phyloP scores from a whole-genome alignment of 2,113 vertebrate species.

The Heloderma charlesbogerti region DNA sequence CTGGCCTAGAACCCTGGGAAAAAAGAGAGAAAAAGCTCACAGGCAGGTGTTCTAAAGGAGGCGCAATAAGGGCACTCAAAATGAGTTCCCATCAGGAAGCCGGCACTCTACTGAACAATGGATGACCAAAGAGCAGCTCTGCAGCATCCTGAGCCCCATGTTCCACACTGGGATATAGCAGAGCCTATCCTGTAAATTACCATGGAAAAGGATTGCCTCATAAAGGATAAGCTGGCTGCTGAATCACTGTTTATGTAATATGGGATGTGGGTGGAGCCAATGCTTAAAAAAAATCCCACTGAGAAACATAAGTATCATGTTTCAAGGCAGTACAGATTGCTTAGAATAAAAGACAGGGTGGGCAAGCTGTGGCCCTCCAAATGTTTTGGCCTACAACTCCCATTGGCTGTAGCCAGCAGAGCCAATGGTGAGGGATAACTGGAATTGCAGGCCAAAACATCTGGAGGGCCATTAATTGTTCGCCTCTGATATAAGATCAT shows the following conservation, averaged over 20 bases:
- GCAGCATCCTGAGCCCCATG: background rate
- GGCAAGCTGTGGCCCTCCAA: too few species aligned
- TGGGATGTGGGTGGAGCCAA: background rate
- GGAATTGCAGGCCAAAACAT: too few species aligned
- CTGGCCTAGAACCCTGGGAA: conserved; percentile 20
- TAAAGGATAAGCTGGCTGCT: background rate
- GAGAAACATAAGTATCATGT: too few species aligned
- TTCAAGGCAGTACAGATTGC: too few species aligned
- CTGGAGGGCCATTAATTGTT: background rate
- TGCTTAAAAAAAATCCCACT: too few species aligned
- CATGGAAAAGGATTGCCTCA: background rate
- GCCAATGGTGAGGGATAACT: too few species aligned
- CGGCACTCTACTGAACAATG: background rate
- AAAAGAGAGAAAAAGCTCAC: background rate
- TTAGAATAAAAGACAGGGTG: too few species aligned
- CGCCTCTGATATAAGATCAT: background rate
- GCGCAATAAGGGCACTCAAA: background rate
- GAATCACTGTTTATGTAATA: background rate
- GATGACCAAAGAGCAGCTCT: background rate
- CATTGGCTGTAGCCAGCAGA: too few species aligned
- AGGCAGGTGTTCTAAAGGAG: background rate
- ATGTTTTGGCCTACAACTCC: too few species aligned
- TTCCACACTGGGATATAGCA: background rate
- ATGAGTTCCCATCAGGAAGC: background rate
- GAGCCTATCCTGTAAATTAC: background rate